Evolutionary conservation across 2,113 vertebrate species (phyloP).

Genomic region (Xyrauchen texanus): DNA sequence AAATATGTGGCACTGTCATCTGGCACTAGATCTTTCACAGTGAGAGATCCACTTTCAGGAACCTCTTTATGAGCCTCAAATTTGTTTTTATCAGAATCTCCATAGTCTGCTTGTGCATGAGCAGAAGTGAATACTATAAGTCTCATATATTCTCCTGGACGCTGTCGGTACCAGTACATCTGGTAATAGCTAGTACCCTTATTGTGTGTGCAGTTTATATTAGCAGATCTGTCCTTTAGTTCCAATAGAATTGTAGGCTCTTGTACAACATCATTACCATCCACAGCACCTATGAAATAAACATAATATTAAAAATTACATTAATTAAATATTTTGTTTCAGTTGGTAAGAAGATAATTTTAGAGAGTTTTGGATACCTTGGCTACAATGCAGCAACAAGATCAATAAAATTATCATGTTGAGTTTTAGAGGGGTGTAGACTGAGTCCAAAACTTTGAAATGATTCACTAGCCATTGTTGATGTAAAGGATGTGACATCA

Average conservation of each 20-base stretch:
- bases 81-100: slow-evolving; percentile 15
- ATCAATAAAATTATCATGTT: slow-evolving; percentile 37
- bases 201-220: not conserved
- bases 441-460: not conserved
- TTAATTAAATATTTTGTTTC: not conserved
- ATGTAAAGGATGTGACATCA: slow-evolving; percentile 22
- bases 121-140: slow-evolving; percentile 44
- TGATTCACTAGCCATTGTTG: not conserved
- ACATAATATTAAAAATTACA: not conserved
- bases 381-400: slow-evolving; percentile 20
- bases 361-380: slow-evolving; percentile 25
- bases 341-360: not conserved
- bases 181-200: not conserved
- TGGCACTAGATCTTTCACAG: too few species aligned
- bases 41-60: too few species aligned
- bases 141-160: slow-evolving; percentile 51
- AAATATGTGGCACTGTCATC: too few species aligned
- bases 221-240: not conserved
- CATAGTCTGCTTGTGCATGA: slow-evolving; percentile 23
- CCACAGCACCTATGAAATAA: not conserved
- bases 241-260: slow-evolving; percentile 5
- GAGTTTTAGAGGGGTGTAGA: not conserved
- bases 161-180: slow-evolving; percentile 71
- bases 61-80: slow-evolving; percentile 33
- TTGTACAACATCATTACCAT: slow-evolving; percentile 20